Base-by-base conservation (phyloP, 1,140 invertebrate genomes). In the Panagrolaimus sp. region DNA sequence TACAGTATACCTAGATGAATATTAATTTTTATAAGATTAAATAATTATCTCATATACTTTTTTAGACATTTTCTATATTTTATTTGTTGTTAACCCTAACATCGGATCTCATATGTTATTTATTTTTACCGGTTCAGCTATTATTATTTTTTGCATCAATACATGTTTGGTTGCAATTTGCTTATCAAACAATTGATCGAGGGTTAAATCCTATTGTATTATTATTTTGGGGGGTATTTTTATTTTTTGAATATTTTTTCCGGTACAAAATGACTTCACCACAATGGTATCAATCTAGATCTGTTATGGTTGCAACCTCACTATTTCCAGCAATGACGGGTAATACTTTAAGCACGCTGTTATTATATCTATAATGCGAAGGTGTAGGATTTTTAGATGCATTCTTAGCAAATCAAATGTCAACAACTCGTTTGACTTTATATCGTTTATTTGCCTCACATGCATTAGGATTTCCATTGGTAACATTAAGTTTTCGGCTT, bases 161-260 rank as follows among this genome's bases (percentile, higher is more conserved):
- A 77, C 97, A 97, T 85, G 93, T 98, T 68, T 97, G 94, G 94
- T 91, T 97, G 78, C 94, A 98, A 85, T 96, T 94, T 86, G 91
- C 96, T 72, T 96, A 94, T 92, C 92, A 96, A 85, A 27, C 42
- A 76, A 66, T 57, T 20, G 78, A 81, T 13, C 57, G 78, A 72
- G 73, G 73, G 14, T 48, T 74, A 20, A 79, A 76, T 48, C 42
- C 78, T 11, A 72, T 72, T 43, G 79, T 76, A n/a, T 23, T 76
- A 16, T 64, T 75, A 31, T 64, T 81, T n/a, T 78, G 73, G 72
- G 62, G 70, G 14, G 27, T 78, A 9, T 80, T 82, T 38, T 43
- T 68, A 11, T 44, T 44, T 27, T 79, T 82, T 53, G 73, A 75
- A 42, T 73, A 78, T 25, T 71, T 72, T 66, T 78, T 66, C 86